Evolutionary conservation across 2,888 invertebrate species (phyloP).

Genomic region (Muschampia plurimacula): DNA sequence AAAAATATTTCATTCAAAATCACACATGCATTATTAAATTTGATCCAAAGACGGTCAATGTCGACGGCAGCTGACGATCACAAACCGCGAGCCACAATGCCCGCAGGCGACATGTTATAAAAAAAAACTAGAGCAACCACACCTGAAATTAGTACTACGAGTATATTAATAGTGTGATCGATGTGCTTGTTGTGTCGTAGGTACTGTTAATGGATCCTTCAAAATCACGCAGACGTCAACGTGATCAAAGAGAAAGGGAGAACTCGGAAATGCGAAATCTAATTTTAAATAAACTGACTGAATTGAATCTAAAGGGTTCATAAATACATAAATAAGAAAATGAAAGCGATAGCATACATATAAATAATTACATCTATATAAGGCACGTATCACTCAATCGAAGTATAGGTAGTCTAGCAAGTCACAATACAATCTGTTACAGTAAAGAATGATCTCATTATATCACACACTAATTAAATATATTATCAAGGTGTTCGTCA

Average conservation of each 20-base stretch:
- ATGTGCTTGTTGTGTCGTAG: neutral
- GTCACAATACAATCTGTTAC: neutral
- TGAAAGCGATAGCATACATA: neutral
- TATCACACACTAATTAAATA: slow-evolving; percentile 17
- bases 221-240: neutral
- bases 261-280: neutral
- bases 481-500: slow-evolving; percentile 24
- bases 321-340: neutral
- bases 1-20: slow-evolving; percentile 13
- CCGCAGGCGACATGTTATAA: slow-evolving; percentile 37
- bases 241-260: neutral
- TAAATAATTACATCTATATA: neutral
- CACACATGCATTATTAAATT: slow-evolving; percentile 51
- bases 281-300: neutral
- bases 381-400: neutral
- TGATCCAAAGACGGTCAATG: slow-evolving; percentile 62
- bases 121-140: slow-evolving; percentile 55
- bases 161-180: slow-evolving; percentile 12
- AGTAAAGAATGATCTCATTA: slow-evolving; percentile 9
- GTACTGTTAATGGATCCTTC: neutral
- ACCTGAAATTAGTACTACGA: slow-evolving; percentile 48
- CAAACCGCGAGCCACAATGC: slow-evolving; percentile 38
- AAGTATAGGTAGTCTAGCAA: neutral
- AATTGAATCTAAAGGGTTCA: neutral
- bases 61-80: slow-evolving; percentile 52